Evolutionary conservation across 1,140 invertebrate species (phyloP), one percentile per base, ranked within the genome.

Genomic region (Eubasilissa regina): DNA sequence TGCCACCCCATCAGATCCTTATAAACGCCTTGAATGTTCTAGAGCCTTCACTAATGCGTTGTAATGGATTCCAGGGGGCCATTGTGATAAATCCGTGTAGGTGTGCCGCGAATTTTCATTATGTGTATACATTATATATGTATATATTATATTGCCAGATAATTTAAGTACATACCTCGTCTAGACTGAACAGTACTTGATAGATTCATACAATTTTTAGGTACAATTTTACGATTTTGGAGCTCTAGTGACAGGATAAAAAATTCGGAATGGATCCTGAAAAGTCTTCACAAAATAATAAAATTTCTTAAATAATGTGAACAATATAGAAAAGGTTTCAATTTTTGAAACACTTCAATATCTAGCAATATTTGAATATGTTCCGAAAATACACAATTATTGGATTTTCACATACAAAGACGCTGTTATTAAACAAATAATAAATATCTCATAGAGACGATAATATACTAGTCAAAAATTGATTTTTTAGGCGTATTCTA

Each of bases 31-130:
- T 21, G 47, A 70, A 70, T 70, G 66, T 51, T 48, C 66, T 25
- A 48, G 66, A 70, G 51, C 53, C 58, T 68, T 56, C 68, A 60
- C 80, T 81, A 81, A 81, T 80, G 79, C 74, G 58, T 53, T 58
- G 75, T 81, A 81, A 81, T 80, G 79, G 79, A 80, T 80, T 80
- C 79, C 56, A 58, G 12, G 74, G 21, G 21, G 74, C 74, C 45
- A 58, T 77, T 80, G 74, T 80, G 77, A 76, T 68, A 76, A 78
- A 81, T 74, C 80, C 73, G 35, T 44, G 77, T 72, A 81, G 80
- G 80, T 81, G 76, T 75, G 56, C 51, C 70, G 17, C 48, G 70
- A 74, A 53, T 68, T 74, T 75, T 74, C 72, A 70, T 51, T 70
- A 70, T 35, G 25, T 35, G 25, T 35, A 35, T 70, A 21, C n/a